Base-by-base conservation (phyloP, 2,888 invertebrate species). In the Siphlonurus alternatus region DNA sequence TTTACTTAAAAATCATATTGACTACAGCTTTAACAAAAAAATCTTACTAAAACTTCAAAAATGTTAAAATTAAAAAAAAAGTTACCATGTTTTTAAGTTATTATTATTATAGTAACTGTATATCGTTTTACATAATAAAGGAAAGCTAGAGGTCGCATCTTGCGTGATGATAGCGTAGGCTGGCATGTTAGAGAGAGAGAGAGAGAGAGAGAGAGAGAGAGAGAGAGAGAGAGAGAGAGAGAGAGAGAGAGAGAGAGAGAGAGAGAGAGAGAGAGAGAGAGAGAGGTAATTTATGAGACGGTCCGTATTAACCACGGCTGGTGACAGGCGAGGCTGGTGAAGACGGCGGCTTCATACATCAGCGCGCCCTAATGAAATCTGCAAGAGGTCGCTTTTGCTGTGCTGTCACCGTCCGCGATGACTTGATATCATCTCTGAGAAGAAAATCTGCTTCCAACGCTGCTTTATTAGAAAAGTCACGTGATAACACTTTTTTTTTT, bases 151-250 rank as follows among this genome's bases (percentile, higher is more conserved):
- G 15, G 38, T 15, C 38, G 15, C 38, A 38, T 38, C 38, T 38
- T 38, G 38, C n/a, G 38, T 15, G 5, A 38, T 38, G 38, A 38
- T 38, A 38, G 38, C 38, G 15, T 15, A 15, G 15, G 38, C 15
- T 5, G 7, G 7, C 15, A 5, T 38, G 38, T 15, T 15, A 38
- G 38, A 5, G 38, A 38, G 38, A 38, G 38, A 38, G 38, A 38
- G 38, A 38, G 38, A 38, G 38, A 38, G 38, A 38, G 38, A 38
- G 38, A 38, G 38, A 38, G 38, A 60, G 60, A 60, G 60, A 20
- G 20, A 60, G 60, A 60, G 60, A 20, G 60, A 60, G 5, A 60
- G 60, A 59, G 22, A 19, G 59, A 59, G 59, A 59, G 59, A 20
- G 59, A 59, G 59, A 59, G 59, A 59, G 59, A 59, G 20, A 22